phyloP scores from a whole-genome alignment of 2,113 vertebrate species.

The Cyphomyrus discorhynchus region DNA sequence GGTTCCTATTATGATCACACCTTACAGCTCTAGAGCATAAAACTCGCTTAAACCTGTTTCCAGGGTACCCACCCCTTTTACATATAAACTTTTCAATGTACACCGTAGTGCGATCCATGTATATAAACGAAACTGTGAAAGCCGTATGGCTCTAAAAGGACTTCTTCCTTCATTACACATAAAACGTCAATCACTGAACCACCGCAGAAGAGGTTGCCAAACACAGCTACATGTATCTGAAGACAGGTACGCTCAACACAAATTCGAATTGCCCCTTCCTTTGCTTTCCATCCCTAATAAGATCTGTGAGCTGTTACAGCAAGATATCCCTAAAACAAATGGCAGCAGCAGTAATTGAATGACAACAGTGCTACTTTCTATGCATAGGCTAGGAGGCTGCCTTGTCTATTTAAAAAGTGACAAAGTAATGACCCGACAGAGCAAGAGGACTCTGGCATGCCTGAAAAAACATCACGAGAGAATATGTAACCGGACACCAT shows the following conservation, averaged over 20 bases:
- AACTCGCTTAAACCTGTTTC: not conserved
- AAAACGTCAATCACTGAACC: not conserved
- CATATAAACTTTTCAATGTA: not conserved
- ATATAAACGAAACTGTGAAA: not conserved
- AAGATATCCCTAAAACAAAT: not conserved
- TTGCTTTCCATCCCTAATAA: not conserved
- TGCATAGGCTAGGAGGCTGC: not conserved
- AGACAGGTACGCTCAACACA: not conserved
- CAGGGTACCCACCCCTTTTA: not conserved
- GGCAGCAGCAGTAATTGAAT: not conserved
- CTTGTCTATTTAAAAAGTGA: constrained; percentile 19
- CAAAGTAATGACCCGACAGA: not conserved
- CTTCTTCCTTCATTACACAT: not conserved
- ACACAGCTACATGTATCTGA: not conserved
- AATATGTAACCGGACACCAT: constrained; percentile 1
- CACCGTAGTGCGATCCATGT: not conserved
- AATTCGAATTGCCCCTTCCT: not conserved
- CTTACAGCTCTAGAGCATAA: not conserved
- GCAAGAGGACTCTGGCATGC: not conserved
- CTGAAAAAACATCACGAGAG: constrained; percentile 15
- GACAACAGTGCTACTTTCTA: not conserved
- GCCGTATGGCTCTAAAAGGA: not conserved
- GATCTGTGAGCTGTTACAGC: not conserved
- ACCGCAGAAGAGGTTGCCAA: not conserved
- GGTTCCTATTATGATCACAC: not conserved